phyloP scores from a whole-genome alignment of 2,113 vertebrate genomes.

The Fulmarus glacialis region DNA sequence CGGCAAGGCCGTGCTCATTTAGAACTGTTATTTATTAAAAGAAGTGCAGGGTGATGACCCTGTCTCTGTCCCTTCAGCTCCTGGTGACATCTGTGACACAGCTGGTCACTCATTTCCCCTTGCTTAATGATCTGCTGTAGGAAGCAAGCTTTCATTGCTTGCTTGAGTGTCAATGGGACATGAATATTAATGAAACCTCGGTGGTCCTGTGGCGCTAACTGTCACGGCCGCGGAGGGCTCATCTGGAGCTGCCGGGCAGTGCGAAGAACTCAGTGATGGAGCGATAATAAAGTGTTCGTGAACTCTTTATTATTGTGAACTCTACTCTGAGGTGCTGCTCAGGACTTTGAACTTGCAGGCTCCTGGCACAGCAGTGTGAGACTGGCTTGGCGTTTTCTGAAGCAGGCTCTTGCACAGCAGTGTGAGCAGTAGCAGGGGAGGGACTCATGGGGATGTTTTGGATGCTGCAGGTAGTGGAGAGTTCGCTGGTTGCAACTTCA shows the following conservation, averaged over 20 bases:
- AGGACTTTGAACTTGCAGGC: not conserved
- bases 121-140: slow-evolving; percentile 65
- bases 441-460: fast-evolving
- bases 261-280: slow-evolving; percentile 42
- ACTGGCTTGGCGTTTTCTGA: not conserved
- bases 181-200: slow-evolving; percentile 76
- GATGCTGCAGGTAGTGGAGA: fast-evolving
- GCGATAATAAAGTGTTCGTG: slow-evolving; percentile 48
- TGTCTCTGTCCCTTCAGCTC: not conserved
- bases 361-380: not conserved
- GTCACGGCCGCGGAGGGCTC: slow-evolving; percentile 3
- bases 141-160: slow-evolving; percentile 58
- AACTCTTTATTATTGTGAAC: slow-evolving; percentile 22
- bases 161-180: slow-evolving; percentile 48
- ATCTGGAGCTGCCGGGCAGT: slow-evolving; percentile 39
- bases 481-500: not conserved
- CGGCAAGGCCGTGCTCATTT: not conserved
- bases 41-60: not conserved
- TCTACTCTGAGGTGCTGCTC: not conserved
- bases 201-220: slow-evolving; percentile 34
- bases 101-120: slow-evolving; percentile 50
- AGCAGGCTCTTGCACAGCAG: not conserved
- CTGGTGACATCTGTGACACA: not conserved
- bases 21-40: slow-evolving; percentile 18
- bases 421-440: not conserved